Evolutionary conservation across 2,797 vertebrate genomes (phyloP), one percentile per base, ranked within the genome.

Genomic region (Ibycter americanus): DNA sequence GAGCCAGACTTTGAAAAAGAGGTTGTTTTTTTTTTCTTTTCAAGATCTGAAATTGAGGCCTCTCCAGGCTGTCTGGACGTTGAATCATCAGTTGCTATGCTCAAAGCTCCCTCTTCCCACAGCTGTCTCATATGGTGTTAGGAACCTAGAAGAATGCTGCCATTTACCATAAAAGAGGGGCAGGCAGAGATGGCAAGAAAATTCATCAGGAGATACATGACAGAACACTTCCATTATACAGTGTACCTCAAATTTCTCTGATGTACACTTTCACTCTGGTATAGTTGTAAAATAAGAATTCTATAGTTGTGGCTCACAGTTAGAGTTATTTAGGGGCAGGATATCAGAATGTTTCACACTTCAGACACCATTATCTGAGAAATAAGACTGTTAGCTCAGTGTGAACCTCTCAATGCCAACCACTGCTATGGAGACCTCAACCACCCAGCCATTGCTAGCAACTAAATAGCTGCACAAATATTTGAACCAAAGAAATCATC

Each of bases 321-420:
- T 54, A 71, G 18, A 58, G 19, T 32, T 87, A 31, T 26, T 83
- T 71, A 83, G 51, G 25, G 18, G 8, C 21, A 89, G 17, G 8
- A 13, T 55, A n/a, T 47, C 47, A 42, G 36, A 46, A 47, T 56
- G 17, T 29, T 87, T 83, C 34, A 46, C 8, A 8, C 19, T 58
- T 83, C 54, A 58, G 47, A 44, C 20, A 36, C 34, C 1, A 0
- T 68, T 87, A 46, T 25, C 44, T 55, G 44, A 72, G 59, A 17
- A 80, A 13, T 27, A 54, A 38, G 67, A 46, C 29, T 52, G 14
- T 68, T 86, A 14, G 8, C 44, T 55, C 1, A 0, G 4, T 52
- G 16, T 61, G 20, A 56, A 42, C 12, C n/a, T 89, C 0, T 0
- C 54, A 32, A 2, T 38, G 34, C 38, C 25, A 63, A 3, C 36